Percentiles rank a stretch among this genome's conserved stretches.
phyloP scores from a whole-genome alignment of 64 coral and sea anemone species.

The Catalaphyllia jardinei region DNA sequence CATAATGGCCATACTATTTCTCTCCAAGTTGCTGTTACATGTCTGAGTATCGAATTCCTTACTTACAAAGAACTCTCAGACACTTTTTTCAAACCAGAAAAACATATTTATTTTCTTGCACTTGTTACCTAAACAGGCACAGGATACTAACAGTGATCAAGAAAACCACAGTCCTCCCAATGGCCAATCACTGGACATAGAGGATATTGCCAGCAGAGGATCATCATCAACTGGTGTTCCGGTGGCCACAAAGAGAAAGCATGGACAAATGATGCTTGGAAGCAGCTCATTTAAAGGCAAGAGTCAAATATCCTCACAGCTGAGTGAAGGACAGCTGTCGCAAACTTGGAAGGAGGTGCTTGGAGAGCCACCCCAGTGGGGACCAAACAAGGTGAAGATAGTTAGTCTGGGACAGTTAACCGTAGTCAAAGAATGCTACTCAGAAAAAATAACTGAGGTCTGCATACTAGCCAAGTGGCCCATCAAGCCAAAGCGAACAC shows the following conservation, averaged over 20 bases:
- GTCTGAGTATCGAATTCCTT: too few species aligned
- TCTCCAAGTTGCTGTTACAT: too few species aligned
- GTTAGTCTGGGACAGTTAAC: neutral
- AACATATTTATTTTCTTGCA: neutral
- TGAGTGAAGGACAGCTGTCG: conserved; percentile 15
- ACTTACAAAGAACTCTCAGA: too few species aligned
- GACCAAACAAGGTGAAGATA: conserved; percentile 68
- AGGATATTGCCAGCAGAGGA: conserved; percentile 65
- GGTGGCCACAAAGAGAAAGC: conserved; percentile 84
- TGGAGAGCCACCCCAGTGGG: conserved; percentile 75
- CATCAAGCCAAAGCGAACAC: too few species aligned
- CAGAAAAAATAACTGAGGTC: too few species aligned
- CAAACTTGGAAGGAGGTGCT: conserved; percentile 92
- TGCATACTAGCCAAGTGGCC: too few species aligned
- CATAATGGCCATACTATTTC: too few species aligned
- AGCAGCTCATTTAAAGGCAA: conserved; percentile 5
- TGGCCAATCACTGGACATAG: conserved; percentile 76
- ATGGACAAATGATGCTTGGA: conserved; percentile 38
- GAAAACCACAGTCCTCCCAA: neutral
- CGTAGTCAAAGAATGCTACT: neutral
- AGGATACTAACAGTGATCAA: conserved; percentile 9
- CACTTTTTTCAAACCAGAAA: neutral
- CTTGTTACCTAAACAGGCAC: neutral
- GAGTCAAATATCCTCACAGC: conserved; percentile 17
- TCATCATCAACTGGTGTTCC: conserved; percentile 47